Evolutionary conservation across 2,888 invertebrate genomes (phyloP), one percentile per base, ranked within the genome.

Genomic region (Hemithea aestivaria): DNA sequence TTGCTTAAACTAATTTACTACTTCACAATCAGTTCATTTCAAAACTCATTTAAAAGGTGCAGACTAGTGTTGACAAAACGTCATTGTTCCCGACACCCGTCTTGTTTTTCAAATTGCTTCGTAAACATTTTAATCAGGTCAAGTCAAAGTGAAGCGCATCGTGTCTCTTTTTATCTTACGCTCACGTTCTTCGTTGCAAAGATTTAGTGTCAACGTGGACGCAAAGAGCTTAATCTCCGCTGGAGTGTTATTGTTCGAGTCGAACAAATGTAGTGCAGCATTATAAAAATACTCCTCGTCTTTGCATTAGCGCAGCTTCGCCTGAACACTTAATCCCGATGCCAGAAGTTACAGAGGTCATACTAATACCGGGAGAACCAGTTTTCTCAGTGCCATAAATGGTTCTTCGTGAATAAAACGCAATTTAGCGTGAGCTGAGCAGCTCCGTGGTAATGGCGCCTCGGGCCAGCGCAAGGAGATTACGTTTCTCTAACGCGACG

Each of bases 401-500:
- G 22, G 38, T 40, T 25, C 27, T 20, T 42, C 27, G 30, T 40
- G 35, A 44, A 40, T 43, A 47, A 43, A 43, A 42, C 45, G 45
- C 35, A 44, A 45, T 16, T 16, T 4, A 16, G 16, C 16, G 16
- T 4, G 16, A 16, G 16, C 16, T 16, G 31, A 35, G 24, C 33
- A 31, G 10, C 24, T 44, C 53, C 53, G 53, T 51, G 58, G 49
- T 46, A 48, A 35, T 49, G 51, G 56, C 42, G 38, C 44, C 46
- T 35, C 39, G 45, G 28, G 49, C 54, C 49, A 50, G 44, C 51
- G 52, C 48, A 59, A 62, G 53, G 46, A 64, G 70, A 73, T 72
- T 69, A 67, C 46, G 46, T 36, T 40, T 42, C 39, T 56, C 45
- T 39, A 58, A 58, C 52, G 48, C 55, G 51, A 57, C 42, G 53